Conservation (phyloP, 2,888 invertebrate genomes). For the Rhamphomyia laevipes region DNA sequence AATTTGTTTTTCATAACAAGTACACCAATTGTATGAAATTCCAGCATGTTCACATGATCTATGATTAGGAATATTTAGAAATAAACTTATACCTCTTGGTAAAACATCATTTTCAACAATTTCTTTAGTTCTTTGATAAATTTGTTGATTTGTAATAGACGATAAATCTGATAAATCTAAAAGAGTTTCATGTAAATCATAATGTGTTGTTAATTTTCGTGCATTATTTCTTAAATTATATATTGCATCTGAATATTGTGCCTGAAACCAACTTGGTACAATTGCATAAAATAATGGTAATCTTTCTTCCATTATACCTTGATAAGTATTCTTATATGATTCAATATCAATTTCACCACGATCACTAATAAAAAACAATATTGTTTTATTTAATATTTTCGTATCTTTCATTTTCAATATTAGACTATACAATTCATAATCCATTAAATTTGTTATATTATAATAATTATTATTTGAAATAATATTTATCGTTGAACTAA, state of each 20-base stretch:
- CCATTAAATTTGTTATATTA: constrained; percentile 47
- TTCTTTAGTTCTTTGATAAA: constrained; percentile 32
- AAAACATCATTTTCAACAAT: constrained; percentile 32
- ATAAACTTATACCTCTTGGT: constrained; percentile 60
- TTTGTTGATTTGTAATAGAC: constrained; percentile 35
- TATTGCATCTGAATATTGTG: constrained; percentile 48
- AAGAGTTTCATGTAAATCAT: constrained; percentile 72
- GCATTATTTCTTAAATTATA: constrained; percentile 54
- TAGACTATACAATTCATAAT: constrained; percentile 36
- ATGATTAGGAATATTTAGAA: constrained; percentile 54
- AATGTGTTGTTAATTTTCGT: constrained; percentile 66
- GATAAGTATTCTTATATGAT: constrained; percentile 64
- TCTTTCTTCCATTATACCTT: constrained; percentile 78
- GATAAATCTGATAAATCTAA: constrained; percentile 50
- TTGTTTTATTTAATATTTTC: constrained; percentile 48
- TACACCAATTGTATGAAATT: constrained; percentile 79
- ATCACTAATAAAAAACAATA: constrained; percentile 69
- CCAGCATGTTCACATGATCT: constrained; percentile 67
- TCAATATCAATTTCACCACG: constrained; percentile 80
- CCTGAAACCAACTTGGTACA: constrained; percentile 59
- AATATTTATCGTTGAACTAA: constrained; percentile 51
- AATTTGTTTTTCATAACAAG: constrained; percentile 59
- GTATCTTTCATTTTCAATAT: constrained; percentile 17
- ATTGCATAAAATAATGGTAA: constrained; percentile 67
- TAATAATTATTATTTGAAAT: constrained; percentile 17